Base-by-base conservation (phyloP, 2,888 invertebrate species). In the Imbricaverruca yamaguchii region DNA sequence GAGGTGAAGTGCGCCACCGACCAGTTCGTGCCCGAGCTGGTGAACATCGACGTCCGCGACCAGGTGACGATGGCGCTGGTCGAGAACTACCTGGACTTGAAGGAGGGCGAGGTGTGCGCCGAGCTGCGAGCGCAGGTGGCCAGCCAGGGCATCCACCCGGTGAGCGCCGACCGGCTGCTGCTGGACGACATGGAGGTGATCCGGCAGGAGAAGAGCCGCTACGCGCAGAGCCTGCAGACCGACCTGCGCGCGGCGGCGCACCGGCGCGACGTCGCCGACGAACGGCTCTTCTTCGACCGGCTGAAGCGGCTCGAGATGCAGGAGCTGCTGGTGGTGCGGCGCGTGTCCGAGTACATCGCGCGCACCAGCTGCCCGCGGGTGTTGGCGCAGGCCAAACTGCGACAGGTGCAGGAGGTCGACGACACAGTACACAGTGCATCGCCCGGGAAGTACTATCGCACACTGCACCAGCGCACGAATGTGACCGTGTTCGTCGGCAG, bases 31-130 rank as follows among this genome's bases (percentile, higher is more conserved):
- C 18, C 15, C 6, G 74, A 74, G 55, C 74, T 74, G 18, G 13
- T 21, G 53, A 10, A 74, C 21, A 74, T 74, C 55, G 74, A 74
- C 55, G 74, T 74, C 55, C 53, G 21, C 53, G 74, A 74, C 74
- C 74, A 74, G 74, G 74, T 74, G n/a, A 74, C 74, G 55, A 21
- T 74, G 74, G 74, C 74, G 21, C 55, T 74, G 74, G 74, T 74
- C 55, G 74, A 74, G 74, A 74, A 18, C 74, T 74, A 74, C 74
- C 74, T 74, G 74, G 74, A 74, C 74, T 21, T 74, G 74, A 74
- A 74, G 74, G 74, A 74, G 55, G 74, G 74, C 53, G 74, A 74
- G 74, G 74, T 74, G 55, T 74, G 74, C n/a, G 55, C 53, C 53
- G 74, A 74, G 74, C 74, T 74, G 18, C 55, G 74, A 10, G 74